Evolutionary conservation across 1,140 invertebrate genomes (phyloP).

Genomic region (Pristionchus pacificus): DNA sequence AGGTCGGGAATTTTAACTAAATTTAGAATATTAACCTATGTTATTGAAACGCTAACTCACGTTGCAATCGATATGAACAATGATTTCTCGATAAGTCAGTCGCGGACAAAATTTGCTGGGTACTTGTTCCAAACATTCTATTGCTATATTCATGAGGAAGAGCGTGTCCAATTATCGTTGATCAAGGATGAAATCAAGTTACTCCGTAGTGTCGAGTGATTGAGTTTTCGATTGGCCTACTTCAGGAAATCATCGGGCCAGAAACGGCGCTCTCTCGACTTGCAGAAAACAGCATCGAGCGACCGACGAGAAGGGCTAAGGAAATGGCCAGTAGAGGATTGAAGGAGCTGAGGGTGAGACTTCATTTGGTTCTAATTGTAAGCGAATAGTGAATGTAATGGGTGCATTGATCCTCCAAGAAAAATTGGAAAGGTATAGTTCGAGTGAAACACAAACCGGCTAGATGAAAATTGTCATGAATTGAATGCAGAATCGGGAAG

Average conservation of each 20-base stretch:
- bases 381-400: too few species aligned
- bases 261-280: background rate
- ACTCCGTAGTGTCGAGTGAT: too few species aligned
- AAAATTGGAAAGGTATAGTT: too few species aligned
- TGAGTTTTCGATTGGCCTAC: background rate
- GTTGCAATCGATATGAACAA: background rate
- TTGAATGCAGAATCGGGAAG: too few species aligned
- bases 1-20: slow-evolving; percentile 7
- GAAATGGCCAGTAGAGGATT: background rate
- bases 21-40: too few species aligned
- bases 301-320: background rate
- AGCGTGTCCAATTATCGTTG: background rate
- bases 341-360: background rate
- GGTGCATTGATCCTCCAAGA: too few species aligned
- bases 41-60: too few species aligned
- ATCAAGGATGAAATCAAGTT: background rate
- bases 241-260: background rate
- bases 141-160: background rate
- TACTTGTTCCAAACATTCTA: background rate
- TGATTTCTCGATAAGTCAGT: background rate
- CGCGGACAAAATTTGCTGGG: background rate
- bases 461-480: too few species aligned
- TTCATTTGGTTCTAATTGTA: too few species aligned
- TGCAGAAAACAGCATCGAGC: background rate
- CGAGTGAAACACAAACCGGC: too few species aligned